Evolutionary conservation across 2,113 vertebrate species (phyloP).

Genomic region (Oncorhynchus mykiss): DNA sequence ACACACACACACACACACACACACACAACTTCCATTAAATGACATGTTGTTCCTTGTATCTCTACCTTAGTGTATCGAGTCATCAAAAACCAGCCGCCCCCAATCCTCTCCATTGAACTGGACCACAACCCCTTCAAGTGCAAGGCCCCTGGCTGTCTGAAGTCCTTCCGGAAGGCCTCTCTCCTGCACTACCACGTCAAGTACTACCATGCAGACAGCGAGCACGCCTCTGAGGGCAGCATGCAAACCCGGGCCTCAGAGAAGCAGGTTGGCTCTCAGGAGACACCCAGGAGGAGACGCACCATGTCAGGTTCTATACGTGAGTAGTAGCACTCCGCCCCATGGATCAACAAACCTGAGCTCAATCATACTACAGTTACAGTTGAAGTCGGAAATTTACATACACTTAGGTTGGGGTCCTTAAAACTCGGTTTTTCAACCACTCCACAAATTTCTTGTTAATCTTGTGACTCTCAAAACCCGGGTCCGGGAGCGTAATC

Average conservation of each 20-base stretch:
- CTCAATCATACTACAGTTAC: too few species aligned
- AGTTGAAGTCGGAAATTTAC: too few species aligned
- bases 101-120: conserved; percentile 83
- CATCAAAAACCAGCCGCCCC: conserved; percentile 85
- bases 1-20: neutral
- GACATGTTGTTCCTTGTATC: neutral
- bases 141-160: conserved; percentile 85
- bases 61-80: conserved; percentile 81
- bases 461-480: too few species aligned
- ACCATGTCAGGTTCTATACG: conserved; percentile 58
- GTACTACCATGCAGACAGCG: conserved; percentile 90
- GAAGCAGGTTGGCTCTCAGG: conserved; percentile 52
- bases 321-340: too few species aligned
- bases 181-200: conserved; percentile 97
- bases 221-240: conserved; percentile 77
- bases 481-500: too few species aligned
- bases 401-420: too few species aligned
- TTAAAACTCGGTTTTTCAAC: too few species aligned
- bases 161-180: conserved; percentile 95
- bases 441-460: too few species aligned
- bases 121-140: conserved; percentile 96
- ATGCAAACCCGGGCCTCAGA: conserved; percentile 69
- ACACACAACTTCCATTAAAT: neutral
- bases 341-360: too few species aligned
- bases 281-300: conserved; percentile 79